Evolutionary conservation across 37 sponge, comb jelly and placozoan species (phyloP).

Genomic region (Axinella damicornis): DNA sequence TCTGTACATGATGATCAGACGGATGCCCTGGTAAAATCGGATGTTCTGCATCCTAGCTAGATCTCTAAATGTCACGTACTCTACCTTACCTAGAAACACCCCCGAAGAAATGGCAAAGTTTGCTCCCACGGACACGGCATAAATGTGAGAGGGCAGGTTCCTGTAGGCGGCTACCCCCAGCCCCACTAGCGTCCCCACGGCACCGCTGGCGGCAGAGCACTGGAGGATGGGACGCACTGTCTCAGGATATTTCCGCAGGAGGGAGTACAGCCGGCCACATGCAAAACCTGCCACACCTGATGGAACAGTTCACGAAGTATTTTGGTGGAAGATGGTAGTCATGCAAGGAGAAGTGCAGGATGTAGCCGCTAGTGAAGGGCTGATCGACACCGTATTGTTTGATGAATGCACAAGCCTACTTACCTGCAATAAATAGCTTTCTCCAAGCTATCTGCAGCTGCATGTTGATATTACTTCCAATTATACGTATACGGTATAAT

Average conservation of each 20-base stretch:
- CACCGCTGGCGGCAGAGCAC: constrained; percentile 41
- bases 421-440: constrained; percentile 31
- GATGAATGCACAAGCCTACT: too few relatives aligned
- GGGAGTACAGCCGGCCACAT: constrained; percentile 25
- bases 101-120: constrained; percentile 62
- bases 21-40: too few relatives aligned
- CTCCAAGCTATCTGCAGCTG: constrained; percentile 28
- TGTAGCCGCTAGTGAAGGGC: too few relatives aligned
- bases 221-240: constrained; percentile 33
- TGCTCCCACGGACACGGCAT: constrained; percentile 63
- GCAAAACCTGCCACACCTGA: constrained; percentile 63
- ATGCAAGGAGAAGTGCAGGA: too few relatives aligned
- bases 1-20: too few relatives aligned
- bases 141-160: constrained; percentile 25
- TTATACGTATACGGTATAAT: too few relatives aligned
- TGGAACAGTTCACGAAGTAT: background rate
- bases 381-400: too few relatives aligned
- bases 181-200: constrained; percentile 47
- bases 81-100: constrained; percentile 52
- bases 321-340: too few relatives aligned
- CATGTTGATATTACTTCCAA: too few relatives aligned
- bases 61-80: too few relatives aligned
- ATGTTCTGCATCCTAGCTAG: too few relatives aligned
- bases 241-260: constrained; percentile 36
- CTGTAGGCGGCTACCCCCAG: constrained; percentile 48